These are phyloP conservation scores for Spheniscus humboldti DNA, from an alignment of 2,797 vertebrate genomes.

Conservation along the genomic window DNA sequence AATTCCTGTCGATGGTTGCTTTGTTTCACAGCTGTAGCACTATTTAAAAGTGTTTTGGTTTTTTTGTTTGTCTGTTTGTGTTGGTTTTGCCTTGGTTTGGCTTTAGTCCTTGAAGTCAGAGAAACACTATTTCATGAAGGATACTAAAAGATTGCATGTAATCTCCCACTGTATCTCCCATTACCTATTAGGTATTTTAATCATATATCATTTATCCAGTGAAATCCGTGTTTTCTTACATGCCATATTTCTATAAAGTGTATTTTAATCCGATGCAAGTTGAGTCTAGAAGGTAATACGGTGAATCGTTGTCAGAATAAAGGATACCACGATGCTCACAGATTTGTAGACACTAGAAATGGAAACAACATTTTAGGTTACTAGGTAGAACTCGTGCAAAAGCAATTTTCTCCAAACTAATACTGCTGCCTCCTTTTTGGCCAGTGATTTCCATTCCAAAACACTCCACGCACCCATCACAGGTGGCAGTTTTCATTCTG, in stretches of 20 bases:
- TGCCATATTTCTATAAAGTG: background rate
- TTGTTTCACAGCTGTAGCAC: slow-evolving; percentile 52
- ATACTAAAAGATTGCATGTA: background rate
- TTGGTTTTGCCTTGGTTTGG: background rate
- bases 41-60: slow-evolving; percentile 58
- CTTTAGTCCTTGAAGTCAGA: background rate
- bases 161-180: background rate
- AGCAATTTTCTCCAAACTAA: background rate
- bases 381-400: background rate
- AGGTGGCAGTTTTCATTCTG: slow-evolving; percentile 9
- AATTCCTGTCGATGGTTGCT: slow-evolving; percentile 34
- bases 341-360: background rate
- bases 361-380: background rate
- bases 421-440: background rate
- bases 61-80: slow-evolving; percentile 13
- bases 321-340: background rate
- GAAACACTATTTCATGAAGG: background rate
- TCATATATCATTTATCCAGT: background rate
- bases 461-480: background rate
- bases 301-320: background rate
- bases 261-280: background rate
- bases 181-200: background rate
- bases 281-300: background rate
- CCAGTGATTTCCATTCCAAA: slow-evolving; percentile 12
- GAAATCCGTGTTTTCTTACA: background rate